These are phyloP conservation scores for Channallabes apus DNA, from an alignment of 2,797 vertebrate genomes.

Conservation along the genomic window DNA sequence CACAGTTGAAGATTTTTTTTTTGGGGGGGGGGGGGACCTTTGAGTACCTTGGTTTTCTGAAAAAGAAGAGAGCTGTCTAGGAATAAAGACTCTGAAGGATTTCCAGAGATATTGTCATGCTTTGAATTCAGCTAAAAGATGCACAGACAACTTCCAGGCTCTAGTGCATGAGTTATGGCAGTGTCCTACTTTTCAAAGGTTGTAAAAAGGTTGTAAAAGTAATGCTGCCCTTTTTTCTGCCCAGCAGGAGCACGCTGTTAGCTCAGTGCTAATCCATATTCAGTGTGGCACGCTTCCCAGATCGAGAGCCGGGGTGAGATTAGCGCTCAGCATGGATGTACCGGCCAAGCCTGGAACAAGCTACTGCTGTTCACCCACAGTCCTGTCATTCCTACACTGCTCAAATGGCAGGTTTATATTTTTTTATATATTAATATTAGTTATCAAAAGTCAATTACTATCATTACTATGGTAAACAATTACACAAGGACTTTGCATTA, in stretches of 20 bases:
- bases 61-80: background rate
- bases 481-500: background rate
- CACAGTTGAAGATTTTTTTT: background rate
- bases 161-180: constrained; percentile 20
- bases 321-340: constrained; percentile 44
- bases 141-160: background rate
- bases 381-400: background rate
- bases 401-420: background rate
- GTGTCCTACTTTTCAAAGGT: constrained; percentile 47
- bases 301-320: constrained; percentile 60
- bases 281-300: constrained; percentile 63
- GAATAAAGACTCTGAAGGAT: background rate
- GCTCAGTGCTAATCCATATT: constrained; percentile 67
- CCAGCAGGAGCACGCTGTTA: constrained; percentile 67
- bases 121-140: background rate
- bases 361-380: constrained; percentile 12
- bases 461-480: background rate
- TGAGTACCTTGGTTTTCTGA: background rate
- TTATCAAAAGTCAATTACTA: background rate
- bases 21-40: too few relatives aligned
- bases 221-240: constrained; percentile 39
- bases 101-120: background rate
- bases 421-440: background rate
- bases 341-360: background rate
- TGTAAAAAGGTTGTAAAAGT: constrained; percentile 50